These are phyloP conservation scores for Petrocephalus microphthalmus DNA, from an alignment of 2,113 vertebrate species.

Conservation along the genomic window DNA sequence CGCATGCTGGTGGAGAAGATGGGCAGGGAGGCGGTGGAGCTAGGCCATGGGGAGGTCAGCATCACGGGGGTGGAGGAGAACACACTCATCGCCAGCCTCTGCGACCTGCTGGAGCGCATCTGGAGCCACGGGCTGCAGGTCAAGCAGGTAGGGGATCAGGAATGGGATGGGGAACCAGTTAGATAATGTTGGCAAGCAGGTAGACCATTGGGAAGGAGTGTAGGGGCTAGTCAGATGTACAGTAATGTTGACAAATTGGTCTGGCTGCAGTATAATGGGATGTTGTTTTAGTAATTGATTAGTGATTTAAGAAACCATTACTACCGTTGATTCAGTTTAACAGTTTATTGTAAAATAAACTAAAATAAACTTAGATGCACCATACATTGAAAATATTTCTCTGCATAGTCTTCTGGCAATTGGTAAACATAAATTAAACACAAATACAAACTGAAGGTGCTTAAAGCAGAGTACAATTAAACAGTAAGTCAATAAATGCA, in stretches of 20 bases:
- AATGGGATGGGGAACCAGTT: not conserved
- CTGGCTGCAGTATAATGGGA: not conserved
- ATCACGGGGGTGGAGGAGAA: constrained; percentile 92
- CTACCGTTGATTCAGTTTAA: not conserved
- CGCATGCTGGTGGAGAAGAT: constrained; percentile 97
- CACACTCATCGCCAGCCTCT: constrained; percentile 88
- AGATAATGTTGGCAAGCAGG: constrained; percentile 69
- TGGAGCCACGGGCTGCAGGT: constrained; percentile 91
- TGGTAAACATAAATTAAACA: not conserved
- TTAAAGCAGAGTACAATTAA: not conserved
- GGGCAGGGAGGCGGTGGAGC: constrained; percentile 87
- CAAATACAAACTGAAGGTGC: not conserved
- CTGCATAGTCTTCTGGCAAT: not conserved
- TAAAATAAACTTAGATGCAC: not conserved
- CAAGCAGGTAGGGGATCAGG: constrained; percentile 72
- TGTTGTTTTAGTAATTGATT: not conserved
- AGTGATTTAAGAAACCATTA: not conserved
- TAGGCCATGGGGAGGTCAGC: constrained; percentile 87
- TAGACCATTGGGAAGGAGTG: constrained; percentile 25
- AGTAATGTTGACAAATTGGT: not conserved
- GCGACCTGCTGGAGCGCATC: constrained; percentile 91
- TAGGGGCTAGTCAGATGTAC: not conserved
- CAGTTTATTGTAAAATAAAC: not conserved
- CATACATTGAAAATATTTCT: not conserved
- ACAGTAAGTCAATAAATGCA: not conserved